Base-by-base conservation (phyloP, 2,888 invertebrate species). In the Plemyria rubiginata region DNA sequence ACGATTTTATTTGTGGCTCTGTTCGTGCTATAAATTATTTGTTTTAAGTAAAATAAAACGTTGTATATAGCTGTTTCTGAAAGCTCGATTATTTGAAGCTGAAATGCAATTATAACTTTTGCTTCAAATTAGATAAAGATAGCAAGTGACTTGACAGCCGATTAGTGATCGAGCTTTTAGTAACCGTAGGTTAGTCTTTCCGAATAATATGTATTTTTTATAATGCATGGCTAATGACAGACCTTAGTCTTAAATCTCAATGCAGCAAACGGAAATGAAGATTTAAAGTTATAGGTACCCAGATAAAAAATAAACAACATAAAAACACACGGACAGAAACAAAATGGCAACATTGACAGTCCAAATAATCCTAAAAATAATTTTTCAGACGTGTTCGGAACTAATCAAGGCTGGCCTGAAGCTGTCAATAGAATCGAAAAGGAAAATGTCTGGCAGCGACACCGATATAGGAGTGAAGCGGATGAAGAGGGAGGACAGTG, bases 361-460 rank as follows among this genome's bases (percentile, higher is more conserved):
- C 5, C 32, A 3, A 3, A 32, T 32, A 32, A 32, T 13, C 13
- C 29, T 29, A n/a, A 49, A 29, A 1, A 13, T 55, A 16, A 28
- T 7, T 41, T 70, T 67, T 29, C 95, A 97, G 94, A 97, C 97
- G 74, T 96, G 97, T 89, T 97, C 97, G 80, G 97, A 97, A 89
- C 94, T 98, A 74, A 98, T 98, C 89, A 98, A 98, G 92, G 98
- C 95, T 88, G 96, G 98, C 70, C 94, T 98, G 85, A 98, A 98
- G 93, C 93, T 97, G 81, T 96, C 97, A 81, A 96, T 98, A 84
- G 97, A 98, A 91, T 96, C 96, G 75, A 98, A 98, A 86, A 94
- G 97, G 82, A 96, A 96, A 88, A 94, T 94, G 85, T 95, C 95
- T 59, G 96, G 96, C 77, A 94, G 95, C 79, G 95, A 92, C 77